Evolutionary conservation across 2,888 invertebrate species (phyloP).

Genomic region (Laspeyria flexula): DNA sequence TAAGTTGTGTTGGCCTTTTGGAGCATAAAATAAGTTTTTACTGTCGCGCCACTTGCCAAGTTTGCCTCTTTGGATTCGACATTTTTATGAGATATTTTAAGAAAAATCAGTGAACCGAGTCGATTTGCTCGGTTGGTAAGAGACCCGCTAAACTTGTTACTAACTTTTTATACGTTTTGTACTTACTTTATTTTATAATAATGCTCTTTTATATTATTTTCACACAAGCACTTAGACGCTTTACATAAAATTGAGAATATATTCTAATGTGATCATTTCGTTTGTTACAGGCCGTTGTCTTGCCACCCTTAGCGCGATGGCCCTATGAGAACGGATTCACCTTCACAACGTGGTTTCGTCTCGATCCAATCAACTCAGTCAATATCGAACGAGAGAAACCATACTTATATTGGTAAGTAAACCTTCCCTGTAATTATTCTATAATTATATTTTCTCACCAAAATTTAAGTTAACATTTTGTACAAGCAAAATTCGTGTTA

Average conservation of each 20-base stretch:
- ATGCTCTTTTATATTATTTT: background rate
- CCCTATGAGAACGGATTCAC: conserved; percentile 99
- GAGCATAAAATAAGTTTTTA: conserved; percentile 49
- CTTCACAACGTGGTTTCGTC: conserved; percentile 99
- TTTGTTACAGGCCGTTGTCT: conserved; percentile 94
- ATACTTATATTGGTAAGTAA: conserved; percentile 98
- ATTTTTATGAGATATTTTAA: conserved; percentile 30
- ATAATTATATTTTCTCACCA: background rate
- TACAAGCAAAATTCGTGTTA: background rate
- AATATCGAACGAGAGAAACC: conserved; percentile 99
- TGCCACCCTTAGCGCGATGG: conserved; percentile 99
- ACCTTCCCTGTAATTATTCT: background rate
- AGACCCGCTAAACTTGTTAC: conserved; percentile 6
- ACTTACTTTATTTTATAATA: conserved; percentile 1
- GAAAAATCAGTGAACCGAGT: conserved; percentile 13
- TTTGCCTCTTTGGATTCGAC: conserved; percentile 25
- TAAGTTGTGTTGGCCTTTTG: conserved; percentile 21
- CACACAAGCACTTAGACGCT: too few relatives aligned
- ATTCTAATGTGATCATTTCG: background rate
- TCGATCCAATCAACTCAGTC: conserved; percentile 99
- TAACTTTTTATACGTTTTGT: conserved; percentile 4
- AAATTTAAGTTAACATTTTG: background rate
- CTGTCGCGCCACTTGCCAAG: conserved; percentile 35
- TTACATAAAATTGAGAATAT: too few relatives aligned
- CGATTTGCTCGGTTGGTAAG: conserved; percentile 3